phyloP scores from a whole-genome alignment of 2,113 vertebrate genomes.

The Octodon degus region DNA sequence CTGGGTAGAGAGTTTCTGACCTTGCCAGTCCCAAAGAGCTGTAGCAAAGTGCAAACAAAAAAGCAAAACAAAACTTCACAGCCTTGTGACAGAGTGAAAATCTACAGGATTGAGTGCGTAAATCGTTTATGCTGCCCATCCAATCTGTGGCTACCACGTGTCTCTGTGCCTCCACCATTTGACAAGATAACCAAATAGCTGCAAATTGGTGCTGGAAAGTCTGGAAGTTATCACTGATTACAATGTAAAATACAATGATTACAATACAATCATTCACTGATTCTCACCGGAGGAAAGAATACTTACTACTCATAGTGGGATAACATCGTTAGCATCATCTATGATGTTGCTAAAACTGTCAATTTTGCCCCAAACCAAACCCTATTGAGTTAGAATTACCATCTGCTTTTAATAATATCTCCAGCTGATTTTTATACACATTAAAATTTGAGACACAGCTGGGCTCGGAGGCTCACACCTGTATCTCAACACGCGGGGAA shows the following conservation, averaged over 20 bases:
- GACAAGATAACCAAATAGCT: slow-evolving; percentile 21
- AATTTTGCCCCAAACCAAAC: not conserved
- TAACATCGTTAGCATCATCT: not conserved
- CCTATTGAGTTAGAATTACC: not conserved
- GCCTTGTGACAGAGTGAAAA: not conserved
- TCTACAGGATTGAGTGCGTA: not conserved
- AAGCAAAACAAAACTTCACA: not conserved
- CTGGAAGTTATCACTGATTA: not conserved
- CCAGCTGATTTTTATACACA: slow-evolving; percentile 35
- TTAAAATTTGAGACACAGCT: not conserved
- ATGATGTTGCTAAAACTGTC: not conserved
- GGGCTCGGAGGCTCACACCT: not conserved
- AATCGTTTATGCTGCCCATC: not conserved
- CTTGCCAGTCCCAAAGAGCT: not conserved
- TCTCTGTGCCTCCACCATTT: not conserved
- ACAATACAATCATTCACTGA: not conserved
- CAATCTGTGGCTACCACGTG: no score
- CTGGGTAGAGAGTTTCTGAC: not conserved
- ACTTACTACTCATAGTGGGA: not conserved
- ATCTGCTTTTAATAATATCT: not conserved
- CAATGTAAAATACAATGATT: not conserved
- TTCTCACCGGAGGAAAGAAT: not conserved
- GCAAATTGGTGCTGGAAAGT: not conserved
- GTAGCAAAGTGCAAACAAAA: not conserved
- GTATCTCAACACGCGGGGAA: not conserved